Evolutionary conservation across 1,140 invertebrate genomes (phyloP).

Genomic region (Diploscapter pachys): DNA sequence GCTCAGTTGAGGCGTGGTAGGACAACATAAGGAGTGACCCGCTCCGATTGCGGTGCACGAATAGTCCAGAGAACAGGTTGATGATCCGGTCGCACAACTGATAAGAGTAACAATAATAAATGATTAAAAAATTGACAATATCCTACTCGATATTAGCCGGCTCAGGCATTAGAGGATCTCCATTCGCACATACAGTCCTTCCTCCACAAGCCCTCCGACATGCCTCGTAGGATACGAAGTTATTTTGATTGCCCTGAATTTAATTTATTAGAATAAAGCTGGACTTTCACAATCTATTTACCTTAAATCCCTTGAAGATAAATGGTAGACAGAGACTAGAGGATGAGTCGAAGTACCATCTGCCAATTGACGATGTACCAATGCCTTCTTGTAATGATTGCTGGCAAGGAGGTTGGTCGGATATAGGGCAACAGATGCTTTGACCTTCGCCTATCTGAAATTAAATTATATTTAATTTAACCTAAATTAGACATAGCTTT

Average conservation of each 20-base stretch:
- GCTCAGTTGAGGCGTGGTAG: neutral
- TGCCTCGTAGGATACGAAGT: conserved; percentile 44
- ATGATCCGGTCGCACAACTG: conserved; percentile 10
- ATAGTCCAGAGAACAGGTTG: conserved; percentile 7
- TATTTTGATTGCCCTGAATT: conserved; percentile 59
- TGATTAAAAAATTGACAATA: neutral
- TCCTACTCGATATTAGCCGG: neutral
- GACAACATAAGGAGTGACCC: conserved; percentile 1
- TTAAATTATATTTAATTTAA: no score
- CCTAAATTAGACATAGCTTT: no score
- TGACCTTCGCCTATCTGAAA: conserved; percentile 37
- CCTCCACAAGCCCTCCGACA: conserved; percentile 35
- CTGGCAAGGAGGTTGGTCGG: conserved; percentile 22
- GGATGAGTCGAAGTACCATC: conserved; percentile 37
- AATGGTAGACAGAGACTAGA: conserved; percentile 31
- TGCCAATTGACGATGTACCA: conserved; percentile 16
- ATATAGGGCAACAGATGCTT: conserved; percentile 38
- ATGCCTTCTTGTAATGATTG: conserved; percentile 28
- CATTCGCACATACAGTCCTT: conserved; percentile 20
- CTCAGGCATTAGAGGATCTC: conserved; percentile 9
- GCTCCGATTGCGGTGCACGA: neutral
- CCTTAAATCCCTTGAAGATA: conserved; percentile 37
- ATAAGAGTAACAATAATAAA: neutral
- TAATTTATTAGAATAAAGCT: conserved; percentile 59
- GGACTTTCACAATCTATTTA: conserved; percentile 33